Evolutionary conservation across 2,113 vertebrate species (phyloP).

Genomic region (Ascaphus truei): DNA sequence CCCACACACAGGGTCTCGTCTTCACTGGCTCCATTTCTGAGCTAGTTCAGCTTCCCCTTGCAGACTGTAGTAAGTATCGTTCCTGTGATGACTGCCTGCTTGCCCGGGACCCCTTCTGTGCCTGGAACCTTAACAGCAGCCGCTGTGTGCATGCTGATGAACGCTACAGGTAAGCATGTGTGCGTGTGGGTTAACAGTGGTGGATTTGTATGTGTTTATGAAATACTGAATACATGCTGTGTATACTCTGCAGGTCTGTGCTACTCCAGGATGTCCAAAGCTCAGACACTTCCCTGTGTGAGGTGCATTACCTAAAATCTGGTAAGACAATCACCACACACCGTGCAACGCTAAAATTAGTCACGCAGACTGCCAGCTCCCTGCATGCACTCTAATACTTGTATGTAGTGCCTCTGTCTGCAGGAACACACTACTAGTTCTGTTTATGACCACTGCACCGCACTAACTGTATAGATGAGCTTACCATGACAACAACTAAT

Average conservation of each 20-base stretch:
- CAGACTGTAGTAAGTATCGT: constrained; percentile 84
- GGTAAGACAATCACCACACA: constrained; percentile 47
- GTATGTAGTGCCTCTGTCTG: too few relatives aligned
- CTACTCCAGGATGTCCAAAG: constrained; percentile 57
- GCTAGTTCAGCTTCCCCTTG: constrained; percentile 84
- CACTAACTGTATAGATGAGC: too few relatives aligned
- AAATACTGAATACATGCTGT: neutral
- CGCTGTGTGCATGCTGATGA: constrained; percentile 75
- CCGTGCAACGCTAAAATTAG: too few relatives aligned
- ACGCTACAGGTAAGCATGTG: constrained; percentile 66
- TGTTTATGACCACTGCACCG: too few relatives aligned
- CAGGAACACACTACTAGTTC: too few relatives aligned
- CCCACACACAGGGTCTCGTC: constrained; percentile 73
- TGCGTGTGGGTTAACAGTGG: neutral
- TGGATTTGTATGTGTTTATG: neutral
- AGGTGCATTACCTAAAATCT: constrained; percentile 48
- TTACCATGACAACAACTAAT: too few relatives aligned
- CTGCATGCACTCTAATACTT: too few relatives aligned
- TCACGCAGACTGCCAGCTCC: too few relatives aligned
- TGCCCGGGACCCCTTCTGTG: constrained; percentile 89
- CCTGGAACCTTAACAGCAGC: constrained; percentile 81
- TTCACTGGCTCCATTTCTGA: constrained; percentile 85
- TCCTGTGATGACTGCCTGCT: constrained; percentile 88
- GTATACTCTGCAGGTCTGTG: constrained; percentile 41
- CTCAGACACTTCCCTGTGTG: constrained; percentile 46